A percentile compares a stretch with the other conserved stretches of the same genome.
Evolutionary conservation across 1,140 invertebrate species (phyloP).

Genomic region (Leptinotarsa defecta): DNA sequence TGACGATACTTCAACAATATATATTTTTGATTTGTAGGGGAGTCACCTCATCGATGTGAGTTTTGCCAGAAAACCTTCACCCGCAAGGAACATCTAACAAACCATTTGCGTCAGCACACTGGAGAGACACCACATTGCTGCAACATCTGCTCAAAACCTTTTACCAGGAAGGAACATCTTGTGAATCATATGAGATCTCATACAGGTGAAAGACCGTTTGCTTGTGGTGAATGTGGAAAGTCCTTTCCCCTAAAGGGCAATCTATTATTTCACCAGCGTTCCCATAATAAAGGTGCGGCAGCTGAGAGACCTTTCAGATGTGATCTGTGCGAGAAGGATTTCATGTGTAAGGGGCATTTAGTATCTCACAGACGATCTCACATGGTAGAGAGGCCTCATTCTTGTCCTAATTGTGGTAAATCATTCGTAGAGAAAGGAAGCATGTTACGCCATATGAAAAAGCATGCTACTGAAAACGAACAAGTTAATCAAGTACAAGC

Average conservation of each 20-base stretch:
- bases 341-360: conserved; percentile 94
- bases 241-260: conserved; percentile 83
- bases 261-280: conserved; percentile 92
- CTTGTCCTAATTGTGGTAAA: conserved; percentile 75
- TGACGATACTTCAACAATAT: neutral
- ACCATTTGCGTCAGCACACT: conserved; percentile 73
- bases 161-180: conserved; percentile 72
- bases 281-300: conserved; percentile 84
- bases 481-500: conserved; percentile 9
- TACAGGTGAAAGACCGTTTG: conserved; percentile 84
- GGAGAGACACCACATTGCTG: conserved; percentile 77
- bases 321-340: conserved; percentile 95
- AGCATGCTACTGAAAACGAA: conserved; percentile 56
- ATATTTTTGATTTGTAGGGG: conserved; percentile 65
- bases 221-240: conserved; percentile 82
- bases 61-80: conserved; percentile 83
- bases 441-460: conserved; percentile 66
- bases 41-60: conserved; percentile 81
- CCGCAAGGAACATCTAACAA: conserved; percentile 79
- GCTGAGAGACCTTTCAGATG: conserved; percentile 91
- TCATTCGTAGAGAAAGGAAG: conserved; percentile 80
- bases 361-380: conserved; percentile 88
- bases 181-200: conserved; percentile 82
- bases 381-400: conserved; percentile 81
- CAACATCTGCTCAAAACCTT: conserved; percentile 71